Evolutionary conservation across 1,140 invertebrate genomes (phyloP), one percentile per base, ranked within the genome.

Genomic region (Hesperophylax magnus): DNA sequence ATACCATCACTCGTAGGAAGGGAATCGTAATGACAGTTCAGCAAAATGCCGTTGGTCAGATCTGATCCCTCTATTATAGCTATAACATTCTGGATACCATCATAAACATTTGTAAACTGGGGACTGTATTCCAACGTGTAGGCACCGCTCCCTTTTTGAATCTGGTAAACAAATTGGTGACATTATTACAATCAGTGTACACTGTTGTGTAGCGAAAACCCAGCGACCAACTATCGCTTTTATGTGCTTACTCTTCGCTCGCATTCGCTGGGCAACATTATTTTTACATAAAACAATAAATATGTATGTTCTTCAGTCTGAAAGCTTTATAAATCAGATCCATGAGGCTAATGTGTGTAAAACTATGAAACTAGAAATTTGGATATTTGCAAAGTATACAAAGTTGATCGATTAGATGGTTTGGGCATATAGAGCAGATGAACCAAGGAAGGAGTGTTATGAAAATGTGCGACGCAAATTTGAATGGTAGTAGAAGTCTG

Each of bases 21-120:
- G 56, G 93, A 92, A 88, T 97, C 96, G 89, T 93, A 96, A 87
- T 97, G 96, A 84, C 95, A 96, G 88, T 96, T 97, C 34, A 97
- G 87, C n/a, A 97, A 86, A 52, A 97, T 81, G 54, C 93, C 92
- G 75, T 92, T 86, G 79, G 88, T 86, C 1, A 82, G 90, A 39
- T 88, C 87, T 54, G 87, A 88, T 2, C 90, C 89, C 69, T 93
- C 90, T 27, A 97, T 84, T 84, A 93, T 91, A 0, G 92, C 95
- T 20, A 95, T 87, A 65, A 96, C 87, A 88, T 96, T 96, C 61
- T 92, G 91, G 15, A 92, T 85, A 79, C 92, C 91, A 8, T 88
- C 84, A 85, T 93, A 93, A 11, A 87, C 85, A 84, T 89, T 91
- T 56, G 91, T 85, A 47, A 90, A 88, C 63, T 90, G 85, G 1